phyloP scores from a whole-genome alignment of 1,140 invertebrate genomes.

The Cydia splendana region DNA sequence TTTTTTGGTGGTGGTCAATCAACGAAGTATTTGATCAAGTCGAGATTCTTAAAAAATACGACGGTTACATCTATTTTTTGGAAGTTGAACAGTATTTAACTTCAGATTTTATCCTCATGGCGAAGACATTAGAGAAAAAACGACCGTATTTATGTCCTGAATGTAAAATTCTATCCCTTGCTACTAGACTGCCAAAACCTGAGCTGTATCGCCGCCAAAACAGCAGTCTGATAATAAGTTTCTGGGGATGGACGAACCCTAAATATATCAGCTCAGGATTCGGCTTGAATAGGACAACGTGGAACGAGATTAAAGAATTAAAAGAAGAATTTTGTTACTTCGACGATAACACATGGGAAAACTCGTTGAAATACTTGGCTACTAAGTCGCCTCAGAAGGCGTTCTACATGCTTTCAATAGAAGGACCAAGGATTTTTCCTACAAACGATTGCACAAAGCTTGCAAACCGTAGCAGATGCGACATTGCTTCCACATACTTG shows the following conservation, averaged over 20 bases:
- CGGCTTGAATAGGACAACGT: conserved; percentile 47
- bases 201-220: conserved; percentile 37
- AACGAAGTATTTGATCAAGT: conserved; percentile 50
- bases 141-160: conserved; percentile 34
- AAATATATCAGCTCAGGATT: conserved; percentile 42
- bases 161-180: conserved; percentile 47
- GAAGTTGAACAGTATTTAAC: conserved; percentile 52
- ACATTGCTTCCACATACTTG: conserved; percentile 6
- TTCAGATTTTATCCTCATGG: conserved; percentile 44
- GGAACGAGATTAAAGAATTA: conserved; percentile 41
- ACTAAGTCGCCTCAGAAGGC: conserved; percentile 32
- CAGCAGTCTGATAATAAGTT: conserved; percentile 34
- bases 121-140: conserved; percentile 38
- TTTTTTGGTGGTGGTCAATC: conserved; percentile 56
- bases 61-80: conserved; percentile 45
- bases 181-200: conserved; percentile 32
- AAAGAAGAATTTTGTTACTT: conserved; percentile 45
- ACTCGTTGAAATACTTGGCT: conserved; percentile 41
- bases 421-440: conserved; percentile 46
- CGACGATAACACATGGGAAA: conserved; percentile 46
- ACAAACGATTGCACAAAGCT: conserved; percentile 36
- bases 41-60: conserved; percentile 37
- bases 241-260: conserved; percentile 38
- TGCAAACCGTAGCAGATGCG: conserved; percentile 31
- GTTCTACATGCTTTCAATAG: conserved; percentile 37